Evolutionary conservation across 1,140 invertebrate genomes (phyloP), one percentile per base, ranked within the genome.

Genomic region (Bombus haemorrhoidalis): DNA sequence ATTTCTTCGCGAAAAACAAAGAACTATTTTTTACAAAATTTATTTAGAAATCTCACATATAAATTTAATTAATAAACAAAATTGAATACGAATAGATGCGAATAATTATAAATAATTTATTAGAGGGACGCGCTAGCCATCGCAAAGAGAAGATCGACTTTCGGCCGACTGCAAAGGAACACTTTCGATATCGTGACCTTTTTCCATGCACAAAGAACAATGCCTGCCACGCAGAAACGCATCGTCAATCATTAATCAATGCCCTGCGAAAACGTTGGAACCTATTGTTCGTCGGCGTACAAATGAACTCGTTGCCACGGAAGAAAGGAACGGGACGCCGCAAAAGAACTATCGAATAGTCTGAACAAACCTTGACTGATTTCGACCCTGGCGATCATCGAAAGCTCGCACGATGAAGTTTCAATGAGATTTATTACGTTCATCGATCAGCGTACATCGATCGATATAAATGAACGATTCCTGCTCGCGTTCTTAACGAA

Each of bases 241-340:
- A 78, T 90, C 85, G 77, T 81, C 57, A 75, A 68, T 87, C 89
- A 90, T 90, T 90, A 90, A 90, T 90, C 89, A 90, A 87, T 78
- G 85, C 81, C 68, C 71, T 13, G 81, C 69, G 86, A 87, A 87
- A 77, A 89, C 79, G 72, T 68, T 82, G 87, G 34, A 53, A n/a
- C 43, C 62, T 72, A 89, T 88, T 85, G 87, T 71, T 79, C 84
- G 76, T 53, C 69, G 39, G 41, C 79, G 87, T 83, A 74, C 83
- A 71, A 79, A 89, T 76, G 79, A 89, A 81, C 84, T 86, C 83
- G 76, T 79, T 72, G 75, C 47, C 53, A 32, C 28, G 66, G 18
- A 66, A 71, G 39, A 74, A 81, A 64, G 34, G 69, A 72, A 81
- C 41, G 12, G 10, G 15, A 39, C 12, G 34, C 5, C 39, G 68